Percentiles rank a stretch among this genome's conserved stretches.
phyloP scores from a whole-genome alignment of 2,888 invertebrate genomes.

The Trimorus sp. region DNA sequence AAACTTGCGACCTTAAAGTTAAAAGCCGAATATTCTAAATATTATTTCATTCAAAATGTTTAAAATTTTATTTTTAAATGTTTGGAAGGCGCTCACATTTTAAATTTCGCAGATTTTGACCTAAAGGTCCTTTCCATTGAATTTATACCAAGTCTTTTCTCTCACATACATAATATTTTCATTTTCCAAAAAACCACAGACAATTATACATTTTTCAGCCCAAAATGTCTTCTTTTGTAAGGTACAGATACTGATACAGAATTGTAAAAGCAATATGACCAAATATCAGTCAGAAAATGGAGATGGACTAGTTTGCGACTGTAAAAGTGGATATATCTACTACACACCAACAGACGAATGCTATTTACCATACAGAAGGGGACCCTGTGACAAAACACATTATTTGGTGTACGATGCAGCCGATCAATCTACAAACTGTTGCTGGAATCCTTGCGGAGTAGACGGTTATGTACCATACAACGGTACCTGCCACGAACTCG shows the following conservation, averaged over 20 bases:
- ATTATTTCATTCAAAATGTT: too few species aligned
- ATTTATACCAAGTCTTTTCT: too few species aligned
- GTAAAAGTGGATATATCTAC: slow-evolving; percentile 82
- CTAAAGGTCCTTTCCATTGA: too few species aligned
- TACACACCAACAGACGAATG: slow-evolving; percentile 85
- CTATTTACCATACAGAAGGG: slow-evolving; percentile 85
- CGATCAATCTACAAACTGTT: slow-evolving; percentile 84
- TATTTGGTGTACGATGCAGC: slow-evolving; percentile 84
- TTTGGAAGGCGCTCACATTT: too few species aligned
- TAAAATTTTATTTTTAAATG: too few species aligned
- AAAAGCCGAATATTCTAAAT: too few species aligned
- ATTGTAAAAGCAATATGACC: slow-evolving; percentile 37
- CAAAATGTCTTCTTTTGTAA: slow-evolving; percentile 14
- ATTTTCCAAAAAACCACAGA: too few species aligned
- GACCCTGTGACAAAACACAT: slow-evolving; percentile 84
- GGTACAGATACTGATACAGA: too few species aligned
- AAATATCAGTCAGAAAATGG: slow-evolving; percentile 21
- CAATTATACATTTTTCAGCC: neutral
- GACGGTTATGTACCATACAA: slow-evolving; percentile 83
- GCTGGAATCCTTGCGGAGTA: slow-evolving; percentile 84
- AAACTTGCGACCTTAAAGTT: too few species aligned
- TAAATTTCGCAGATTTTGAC: too few species aligned
- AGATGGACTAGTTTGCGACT: slow-evolving; percentile 81
- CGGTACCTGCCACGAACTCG: slow-evolving; percentile 82
- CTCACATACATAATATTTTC: too few species aligned